Conservation (phyloP, 2,113 vertebrate species). For the Phyllostomus discolor region DNA sequence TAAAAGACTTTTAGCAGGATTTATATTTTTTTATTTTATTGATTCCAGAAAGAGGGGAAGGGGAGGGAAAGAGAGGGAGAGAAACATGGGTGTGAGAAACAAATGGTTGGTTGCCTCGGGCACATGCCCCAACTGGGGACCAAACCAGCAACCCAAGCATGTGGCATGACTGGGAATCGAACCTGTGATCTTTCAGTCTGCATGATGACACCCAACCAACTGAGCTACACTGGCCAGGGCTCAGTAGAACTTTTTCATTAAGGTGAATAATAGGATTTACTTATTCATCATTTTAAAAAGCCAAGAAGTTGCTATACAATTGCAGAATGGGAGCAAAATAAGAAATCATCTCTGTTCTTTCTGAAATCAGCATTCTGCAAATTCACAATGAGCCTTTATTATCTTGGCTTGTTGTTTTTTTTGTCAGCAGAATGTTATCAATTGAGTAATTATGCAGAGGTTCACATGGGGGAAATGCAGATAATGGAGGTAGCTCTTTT, state of each 20-base stretch:
- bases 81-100: no score
- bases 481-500: conserved; percentile 2
- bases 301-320: background rate
- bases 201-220: no score
- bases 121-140: no score
- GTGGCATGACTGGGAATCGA: no score
- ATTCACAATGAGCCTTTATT: background rate
- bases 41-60: no score
- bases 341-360: conserved; percentile 27
- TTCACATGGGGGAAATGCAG: background rate
- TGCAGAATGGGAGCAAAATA: background rate
- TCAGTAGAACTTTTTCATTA: background rate
- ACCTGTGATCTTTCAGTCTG: no score
- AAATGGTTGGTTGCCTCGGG: no score
- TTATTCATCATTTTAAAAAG: conserved; percentile 36
- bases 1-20: background rate
- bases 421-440: conserved; percentile 10
- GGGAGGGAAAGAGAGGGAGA: no score
- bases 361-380: conserved; percentile 41
- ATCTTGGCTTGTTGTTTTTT: background rate
- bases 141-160: no score
- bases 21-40: background rate
- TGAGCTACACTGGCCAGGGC: no score
- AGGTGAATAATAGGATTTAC: conserved; percentile 32
- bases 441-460: conserved; percentile 19